phyloP scores from a whole-genome alignment of 2,888 invertebrate species.

The Ormyrus pomaceus region DNA sequence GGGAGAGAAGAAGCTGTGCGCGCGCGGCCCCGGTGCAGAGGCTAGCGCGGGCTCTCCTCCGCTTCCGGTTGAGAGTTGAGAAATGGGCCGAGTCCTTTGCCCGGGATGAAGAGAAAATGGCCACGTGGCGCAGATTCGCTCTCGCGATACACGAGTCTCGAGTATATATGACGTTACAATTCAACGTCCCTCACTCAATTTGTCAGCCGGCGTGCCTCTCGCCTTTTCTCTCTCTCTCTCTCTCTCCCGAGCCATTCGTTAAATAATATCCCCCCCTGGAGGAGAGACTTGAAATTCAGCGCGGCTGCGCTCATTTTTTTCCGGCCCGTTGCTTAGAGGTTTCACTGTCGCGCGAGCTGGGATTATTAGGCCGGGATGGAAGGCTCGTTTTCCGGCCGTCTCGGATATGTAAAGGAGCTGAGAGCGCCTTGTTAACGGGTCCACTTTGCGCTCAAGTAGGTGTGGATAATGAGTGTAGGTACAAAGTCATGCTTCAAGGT shows the following conservation, averaged over 20 bases:
- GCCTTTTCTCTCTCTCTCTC: background rate
- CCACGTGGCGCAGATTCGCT: slow-evolving; percentile 16
- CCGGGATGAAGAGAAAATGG: slow-evolving; percentile 4
- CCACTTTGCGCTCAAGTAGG: too few relatives aligned
- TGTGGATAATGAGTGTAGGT: too few relatives aligned
- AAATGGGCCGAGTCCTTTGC: slow-evolving; percentile 16
- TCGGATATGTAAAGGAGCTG: too few relatives aligned
- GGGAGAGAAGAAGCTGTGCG: background rate
- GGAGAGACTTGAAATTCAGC: too few relatives aligned
- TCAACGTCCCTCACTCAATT: slow-evolving; percentile 34
- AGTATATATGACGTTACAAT: slow-evolving; percentile 5
- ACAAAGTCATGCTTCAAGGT: too few relatives aligned
- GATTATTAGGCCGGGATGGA: too few relatives aligned
- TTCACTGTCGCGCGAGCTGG: too few relatives aligned
- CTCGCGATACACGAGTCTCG: slow-evolving; percentile 9
- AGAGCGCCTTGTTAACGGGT: too few relatives aligned
- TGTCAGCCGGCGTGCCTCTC: slow-evolving; percentile 4
- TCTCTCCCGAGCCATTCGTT: too few relatives aligned
- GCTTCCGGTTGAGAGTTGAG: slow-evolving; percentile 10
- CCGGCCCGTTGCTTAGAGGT: too few relatives aligned
- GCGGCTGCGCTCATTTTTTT: background rate
- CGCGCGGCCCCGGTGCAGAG: background rate
- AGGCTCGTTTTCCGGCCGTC: too few relatives aligned
- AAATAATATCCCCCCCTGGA: too few relatives aligned
- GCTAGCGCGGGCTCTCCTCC: background rate